These are phyloP conservation scores for Phataginus tricuspis DNA, from an alignment of 2,797 vertebrate genomes.

Conservation along the genomic window DNA sequence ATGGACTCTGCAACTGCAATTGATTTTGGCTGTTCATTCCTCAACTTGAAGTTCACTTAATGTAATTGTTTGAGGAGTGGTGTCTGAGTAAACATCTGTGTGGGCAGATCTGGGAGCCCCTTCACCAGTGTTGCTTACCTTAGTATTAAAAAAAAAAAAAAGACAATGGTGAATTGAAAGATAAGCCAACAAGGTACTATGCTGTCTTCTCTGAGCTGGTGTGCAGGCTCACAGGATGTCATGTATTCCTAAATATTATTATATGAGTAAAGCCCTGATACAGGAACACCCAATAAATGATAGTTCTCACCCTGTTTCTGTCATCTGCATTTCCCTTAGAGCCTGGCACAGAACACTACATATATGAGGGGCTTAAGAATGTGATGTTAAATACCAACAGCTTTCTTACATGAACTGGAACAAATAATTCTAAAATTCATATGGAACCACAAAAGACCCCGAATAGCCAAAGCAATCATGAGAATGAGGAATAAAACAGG, in stretches of 20 bases:
- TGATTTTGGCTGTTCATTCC: conserved; percentile 68
- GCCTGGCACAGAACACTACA: neutral
- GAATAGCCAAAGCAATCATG: no score
- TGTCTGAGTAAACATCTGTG: conserved; percentile 35
- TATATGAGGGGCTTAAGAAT: neutral
- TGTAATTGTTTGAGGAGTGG: conserved; percentile 1
- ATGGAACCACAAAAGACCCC: no score
- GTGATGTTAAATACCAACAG: no score
- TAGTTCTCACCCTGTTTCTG: neutral
- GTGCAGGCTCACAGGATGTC: neutral
- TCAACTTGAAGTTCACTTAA: conserved; percentile 61
- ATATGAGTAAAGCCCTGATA: neutral
- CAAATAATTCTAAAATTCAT: no score
- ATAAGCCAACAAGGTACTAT: neutral
- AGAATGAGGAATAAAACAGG: no score
- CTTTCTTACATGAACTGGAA: no score
- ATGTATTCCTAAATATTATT: neutral
- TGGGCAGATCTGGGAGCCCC: neutral
- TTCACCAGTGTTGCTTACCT: conserved; percentile 3
- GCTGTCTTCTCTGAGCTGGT: neutral
- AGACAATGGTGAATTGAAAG: neutral
- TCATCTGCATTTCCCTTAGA: neutral
- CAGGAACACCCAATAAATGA: neutral
- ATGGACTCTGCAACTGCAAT: conserved; percentile 66
- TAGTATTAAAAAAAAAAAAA: conserved; percentile 12